Conservation (phyloP, 2,797 vertebrate genomes). For the Pterois miles region DNA sequence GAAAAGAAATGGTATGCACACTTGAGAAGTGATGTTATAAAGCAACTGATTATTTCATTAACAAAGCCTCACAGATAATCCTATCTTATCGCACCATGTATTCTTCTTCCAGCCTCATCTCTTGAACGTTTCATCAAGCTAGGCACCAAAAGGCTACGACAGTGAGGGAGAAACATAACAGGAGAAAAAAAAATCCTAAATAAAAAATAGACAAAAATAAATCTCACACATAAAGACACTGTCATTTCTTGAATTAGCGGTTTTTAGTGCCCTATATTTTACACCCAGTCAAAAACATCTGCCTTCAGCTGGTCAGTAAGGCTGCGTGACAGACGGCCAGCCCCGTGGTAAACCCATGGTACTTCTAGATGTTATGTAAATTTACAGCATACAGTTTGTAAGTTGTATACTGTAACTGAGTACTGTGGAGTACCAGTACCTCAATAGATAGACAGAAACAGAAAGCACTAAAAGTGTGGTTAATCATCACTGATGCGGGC, state of each 20-base stretch:
- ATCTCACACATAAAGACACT: slow-evolving; percentile 91
- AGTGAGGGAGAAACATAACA: slow-evolving; percentile 80
- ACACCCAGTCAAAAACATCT: slow-evolving; percentile 89
- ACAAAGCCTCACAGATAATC: slow-evolving; percentile 90
- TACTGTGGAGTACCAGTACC: neutral
- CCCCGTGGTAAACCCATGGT: slow-evolving; percentile 99
- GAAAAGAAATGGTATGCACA: slow-evolving; percentile 92
- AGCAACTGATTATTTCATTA: slow-evolving; percentile 94
- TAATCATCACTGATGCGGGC: neutral
- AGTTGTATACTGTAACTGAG: too few relatives aligned
- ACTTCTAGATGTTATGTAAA: slow-evolving; percentile 99
- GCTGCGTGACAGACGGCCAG: slow-evolving; percentile 93
- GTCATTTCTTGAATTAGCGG: slow-evolving; percentile 91
- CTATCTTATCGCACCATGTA: slow-evolving; percentile 63
- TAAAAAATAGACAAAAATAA: slow-evolving; percentile 91
- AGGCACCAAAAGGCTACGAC: slow-evolving; percentile 92
- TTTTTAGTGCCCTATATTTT: slow-evolving; percentile 94
- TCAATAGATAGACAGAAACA: neutral
- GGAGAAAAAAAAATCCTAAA: slow-evolving; percentile 68
- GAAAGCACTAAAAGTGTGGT: neutral
- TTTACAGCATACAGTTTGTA: slow-evolving; percentile 99
- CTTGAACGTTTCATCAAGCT: slow-evolving; percentile 89
- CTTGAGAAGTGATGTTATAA: slow-evolving; percentile 96
- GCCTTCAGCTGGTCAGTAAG: slow-evolving; percentile 86
- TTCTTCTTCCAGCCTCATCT: slow-evolving; percentile 74